Conservation (phyloP, 1,140 invertebrate species). For the Protaetia brevitarsis region DNA sequence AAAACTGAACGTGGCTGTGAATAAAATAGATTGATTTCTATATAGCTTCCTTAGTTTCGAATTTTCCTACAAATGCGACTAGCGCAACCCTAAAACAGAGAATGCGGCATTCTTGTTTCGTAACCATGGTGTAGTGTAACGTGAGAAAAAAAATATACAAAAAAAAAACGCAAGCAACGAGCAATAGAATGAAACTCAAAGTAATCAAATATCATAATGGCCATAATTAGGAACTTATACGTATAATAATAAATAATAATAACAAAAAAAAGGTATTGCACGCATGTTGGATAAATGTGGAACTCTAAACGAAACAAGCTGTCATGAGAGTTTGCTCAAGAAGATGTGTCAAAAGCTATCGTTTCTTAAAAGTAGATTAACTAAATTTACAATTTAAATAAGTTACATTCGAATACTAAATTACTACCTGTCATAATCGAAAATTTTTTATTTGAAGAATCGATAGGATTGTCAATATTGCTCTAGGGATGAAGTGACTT, state of each 20-base stretch:
- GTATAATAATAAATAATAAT: conserved; percentile 25
- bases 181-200: conserved; percentile 37
- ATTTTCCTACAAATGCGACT: neutral
- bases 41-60: neutral
- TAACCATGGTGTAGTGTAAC: conserved; percentile 2
- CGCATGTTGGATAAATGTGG: neutral
- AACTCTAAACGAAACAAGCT: neutral
- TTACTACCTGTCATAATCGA: too few species aligned
- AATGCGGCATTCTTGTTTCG: neutral
- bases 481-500: too few species aligned
- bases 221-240: conserved; percentile 34
- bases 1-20: conserved; percentile 3
- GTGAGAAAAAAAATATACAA: conserved; percentile 16
- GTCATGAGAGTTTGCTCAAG: conserved; percentile 8
- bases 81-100: neutral
- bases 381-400: too few species aligned
- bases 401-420: too few species aligned
- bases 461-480: too few species aligned
- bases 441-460: too few species aligned
- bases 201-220: conserved; percentile 39
- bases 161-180: conserved; percentile 27
- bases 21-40: neutral
- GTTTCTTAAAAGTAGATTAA: too few species aligned
- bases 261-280: conserved; percentile 2
- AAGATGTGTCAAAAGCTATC: too few species aligned